phyloP scores from a whole-genome alignment of 1,140 invertebrate genomes.

The Chironomus tepperi region DNA sequence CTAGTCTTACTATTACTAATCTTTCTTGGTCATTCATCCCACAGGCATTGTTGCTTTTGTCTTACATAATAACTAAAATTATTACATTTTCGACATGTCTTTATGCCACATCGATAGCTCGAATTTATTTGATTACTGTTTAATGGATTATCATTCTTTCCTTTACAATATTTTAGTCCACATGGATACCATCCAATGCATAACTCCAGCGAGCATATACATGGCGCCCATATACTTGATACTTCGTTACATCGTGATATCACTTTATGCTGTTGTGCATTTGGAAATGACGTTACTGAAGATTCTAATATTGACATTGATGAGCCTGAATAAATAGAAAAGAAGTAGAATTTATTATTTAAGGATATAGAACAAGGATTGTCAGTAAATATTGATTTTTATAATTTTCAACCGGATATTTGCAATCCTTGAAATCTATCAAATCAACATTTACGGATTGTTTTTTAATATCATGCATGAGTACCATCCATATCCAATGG shows the following conservation, averaged over 20 bases:
- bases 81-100: slow-evolving; percentile 84
- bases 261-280: slow-evolving; percentile 35
- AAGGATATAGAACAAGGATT: neutral
- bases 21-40: slow-evolving; percentile 66
- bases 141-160: slow-evolving; percentile 39
- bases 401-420: neutral
- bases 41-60: slow-evolving; percentile 75
- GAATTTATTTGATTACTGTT: slow-evolving; percentile 38
- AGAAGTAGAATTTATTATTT: neutral
- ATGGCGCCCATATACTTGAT: slow-evolving; percentile 57
- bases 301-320: slow-evolving; percentile 47
- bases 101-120: slow-evolving; percentile 87
- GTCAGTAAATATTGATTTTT: slow-evolving; percentile 4
- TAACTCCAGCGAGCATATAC: slow-evolving; percentile 70
- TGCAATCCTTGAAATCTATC: neutral
- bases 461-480: slow-evolving; percentile 15
- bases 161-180: slow-evolving; percentile 87
- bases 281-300: slow-evolving; percentile 49
- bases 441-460: neutral
- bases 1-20: neutral
- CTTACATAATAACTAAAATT: slow-evolving; percentile 75
- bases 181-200: slow-evolving; percentile 89
- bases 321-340: slow-evolving; percentile 43
- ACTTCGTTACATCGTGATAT: slow-evolving; percentile 51
- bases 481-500: neutral